Evolutionary conservation across 2,113 vertebrate species (phyloP), one percentile per base, ranked within the genome.

Genomic region (Lepidothrix coronata): DNA sequence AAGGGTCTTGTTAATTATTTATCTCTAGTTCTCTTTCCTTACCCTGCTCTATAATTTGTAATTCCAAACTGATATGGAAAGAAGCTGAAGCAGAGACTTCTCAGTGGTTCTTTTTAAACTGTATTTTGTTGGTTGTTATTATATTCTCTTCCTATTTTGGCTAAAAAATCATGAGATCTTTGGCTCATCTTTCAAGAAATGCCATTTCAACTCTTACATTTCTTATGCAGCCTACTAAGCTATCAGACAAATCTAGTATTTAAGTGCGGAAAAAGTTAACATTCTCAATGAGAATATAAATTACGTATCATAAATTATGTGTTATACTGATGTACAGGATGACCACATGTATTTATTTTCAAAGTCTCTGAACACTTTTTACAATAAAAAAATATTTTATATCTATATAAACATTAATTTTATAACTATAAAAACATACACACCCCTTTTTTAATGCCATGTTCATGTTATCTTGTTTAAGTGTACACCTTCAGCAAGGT

Each of bases 401-500:
- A 52, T 19, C 37, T 11, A 43, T 2, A 46, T 8, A 21, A 0
- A 1, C 12, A 31, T 44, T 39, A 14, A 9, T 52, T 80, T 55
- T 30, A 8, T 4, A 57, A 7, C 46, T 25, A 37, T 5, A 54
- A 75, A 86, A 17, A 18, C 1, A 51, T 9, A 68, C 2, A 48
- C 1, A 62, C 2, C 3, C 12, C 11, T 54, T 74, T 59, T 78
- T 37, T 25, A 55, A 92, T 13, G 33, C 11, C 25, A 66, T 1
- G 1, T 79, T 22, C 54, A 52, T 14, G 3, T 33, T 51, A 78
- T 5, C 66, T 65, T 65, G 78, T 31, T 59, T 41, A 86, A 25
- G 9, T 8, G 25, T 49, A 11, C 44, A 61, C 23, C 54, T 79
- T 66, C 79, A 83, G 58, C 55, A 70, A 83, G 23, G 37, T 58